Percentiles rank a stretch among this genome's conserved stretches.
phyloP scores from a whole-genome alignment of 1,140 invertebrate species.

The Drosophila sturtevanti region DNA sequence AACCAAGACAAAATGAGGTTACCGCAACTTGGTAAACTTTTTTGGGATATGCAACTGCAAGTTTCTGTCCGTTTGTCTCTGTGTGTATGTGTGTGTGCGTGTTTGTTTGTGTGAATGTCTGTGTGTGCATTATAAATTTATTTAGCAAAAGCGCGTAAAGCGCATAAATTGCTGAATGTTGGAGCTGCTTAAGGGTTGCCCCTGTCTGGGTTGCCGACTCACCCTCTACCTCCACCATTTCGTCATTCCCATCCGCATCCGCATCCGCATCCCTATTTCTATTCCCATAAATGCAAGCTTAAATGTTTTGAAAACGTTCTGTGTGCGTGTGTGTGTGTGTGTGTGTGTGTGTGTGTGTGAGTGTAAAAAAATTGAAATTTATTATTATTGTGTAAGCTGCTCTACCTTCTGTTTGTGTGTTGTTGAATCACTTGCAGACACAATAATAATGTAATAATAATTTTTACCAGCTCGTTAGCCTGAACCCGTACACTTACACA shows the following conservation, averaged over 20 bases:
- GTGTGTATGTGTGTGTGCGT: slow-evolving; percentile 19
- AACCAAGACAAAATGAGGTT: slow-evolving; percentile 55
- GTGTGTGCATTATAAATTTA: slow-evolving; percentile 70
- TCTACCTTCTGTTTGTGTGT: slow-evolving; percentile 46
- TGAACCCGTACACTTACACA: slow-evolving; percentile 30
- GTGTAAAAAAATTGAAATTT: slow-evolving; percentile 62
- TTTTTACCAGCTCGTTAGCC: slow-evolving; percentile 79
- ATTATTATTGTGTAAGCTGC: slow-evolving; percentile 44
- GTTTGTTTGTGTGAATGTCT: slow-evolving; percentile 18
- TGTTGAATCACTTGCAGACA: slow-evolving; percentile 66
- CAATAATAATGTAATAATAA: slow-evolving; percentile 81
- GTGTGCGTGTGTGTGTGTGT: slow-evolving; percentile 11
- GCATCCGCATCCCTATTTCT: neutral
- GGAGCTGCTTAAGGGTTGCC: slow-evolving; percentile 66
- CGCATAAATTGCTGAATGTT: slow-evolving; percentile 69
- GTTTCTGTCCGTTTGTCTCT: slow-evolving; percentile 42
- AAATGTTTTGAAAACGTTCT: slow-evolving; percentile 70
- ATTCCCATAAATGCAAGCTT: slow-evolving; percentile 64
- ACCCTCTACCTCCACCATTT: slow-evolving; percentile 32
- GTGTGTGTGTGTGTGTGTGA: slow-evolving; percentile 34
- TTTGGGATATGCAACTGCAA: slow-evolving; percentile 44
- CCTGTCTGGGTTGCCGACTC: neutral
- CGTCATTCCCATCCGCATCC: slow-evolving; percentile 7
- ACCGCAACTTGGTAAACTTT: slow-evolving; percentile 49
- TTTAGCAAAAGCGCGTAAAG: slow-evolving; percentile 71